Conservation (phyloP, 2,797 vertebrate genomes). For the Danionella dracula region DNA sequence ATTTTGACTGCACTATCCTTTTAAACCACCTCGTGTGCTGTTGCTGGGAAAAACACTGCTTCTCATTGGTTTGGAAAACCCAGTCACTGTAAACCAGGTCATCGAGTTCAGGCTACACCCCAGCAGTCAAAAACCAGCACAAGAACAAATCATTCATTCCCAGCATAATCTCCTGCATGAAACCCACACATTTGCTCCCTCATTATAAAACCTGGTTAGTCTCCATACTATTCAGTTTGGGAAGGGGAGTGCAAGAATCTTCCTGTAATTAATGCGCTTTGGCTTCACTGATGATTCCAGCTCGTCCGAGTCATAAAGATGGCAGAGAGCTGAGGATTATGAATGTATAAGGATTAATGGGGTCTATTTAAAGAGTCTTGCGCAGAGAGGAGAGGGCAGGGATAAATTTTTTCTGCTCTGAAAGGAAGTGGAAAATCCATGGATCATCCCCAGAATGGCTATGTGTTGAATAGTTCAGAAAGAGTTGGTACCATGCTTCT, state of each 20-base stretch:
- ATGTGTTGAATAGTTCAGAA: not conserved
- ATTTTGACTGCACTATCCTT: too few relatives aligned
- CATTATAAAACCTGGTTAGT: conserved; percentile 5
- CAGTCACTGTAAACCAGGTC: conserved; percentile 5
- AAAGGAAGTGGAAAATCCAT: conserved; percentile 28
- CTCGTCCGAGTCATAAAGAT: conserved; percentile 42
- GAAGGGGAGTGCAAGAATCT: not conserved
- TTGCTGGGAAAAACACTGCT: not conserved
- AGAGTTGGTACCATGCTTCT: not conserved
- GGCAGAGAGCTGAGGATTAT: conserved; percentile 52
- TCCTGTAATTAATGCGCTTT: conserved; percentile 38
- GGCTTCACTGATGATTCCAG: conserved; percentile 33
- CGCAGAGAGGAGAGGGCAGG: conserved; percentile 13
- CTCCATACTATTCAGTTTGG: not conserved
- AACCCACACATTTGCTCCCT: not conserved
- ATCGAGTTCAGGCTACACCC: not conserved
- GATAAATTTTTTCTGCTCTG: conserved; percentile 19
- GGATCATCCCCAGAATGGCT: conserved; percentile 17
- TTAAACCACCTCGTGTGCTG: not conserved
- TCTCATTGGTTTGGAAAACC: not conserved
- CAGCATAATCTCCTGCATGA: not conserved
- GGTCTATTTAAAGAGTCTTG: conserved; percentile 57
- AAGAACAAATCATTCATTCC: not conserved
- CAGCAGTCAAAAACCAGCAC: not conserved
- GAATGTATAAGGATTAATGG: conserved; percentile 65